Conservation (phyloP, 2,888 invertebrate species). For the Pyrochroa serraticornis region DNA sequence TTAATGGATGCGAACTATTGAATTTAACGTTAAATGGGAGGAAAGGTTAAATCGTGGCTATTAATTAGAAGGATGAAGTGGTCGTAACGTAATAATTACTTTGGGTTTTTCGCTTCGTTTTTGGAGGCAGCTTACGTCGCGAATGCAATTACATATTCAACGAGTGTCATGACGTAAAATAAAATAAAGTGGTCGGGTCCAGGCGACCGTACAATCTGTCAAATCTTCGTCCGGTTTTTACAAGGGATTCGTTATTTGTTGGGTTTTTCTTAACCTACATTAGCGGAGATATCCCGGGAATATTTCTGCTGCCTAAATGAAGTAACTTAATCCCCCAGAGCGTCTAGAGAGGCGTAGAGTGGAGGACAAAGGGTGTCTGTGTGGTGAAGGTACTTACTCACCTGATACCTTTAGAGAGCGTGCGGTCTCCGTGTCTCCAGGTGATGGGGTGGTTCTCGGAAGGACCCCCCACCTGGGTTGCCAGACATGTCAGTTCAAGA, state of each 20-base stretch:
- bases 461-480: slow-evolving; percentile 58
- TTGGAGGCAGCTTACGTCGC: too few relatives aligned
- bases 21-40: too few relatives aligned
- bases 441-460: slow-evolving; percentile 56
- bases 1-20: too few relatives aligned
- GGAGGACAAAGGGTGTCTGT: slow-evolving; percentile 26
- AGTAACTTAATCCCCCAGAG: slow-evolving; percentile 27
- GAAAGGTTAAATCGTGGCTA: too few relatives aligned
- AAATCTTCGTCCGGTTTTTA: slow-evolving; percentile 11
- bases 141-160: too few relatives aligned
- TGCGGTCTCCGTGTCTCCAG: slow-evolving; percentile 63
- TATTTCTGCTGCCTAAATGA: slow-evolving; percentile 18
- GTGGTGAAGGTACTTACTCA: slow-evolving; percentile 47
- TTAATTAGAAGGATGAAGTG: too few relatives aligned
- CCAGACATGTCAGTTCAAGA: slow-evolving; percentile 62
- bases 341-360: slow-evolving; percentile 16
- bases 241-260: slow-evolving; percentile 14
- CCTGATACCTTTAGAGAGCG: slow-evolving; percentile 63
- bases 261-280: slow-evolving; percentile 16
- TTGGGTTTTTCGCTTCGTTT: too few relatives aligned
- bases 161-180: slow-evolving; percentile 1
- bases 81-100: too few relatives aligned
- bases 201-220: slow-evolving; percentile 9
- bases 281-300: slow-evolving; percentile 11
- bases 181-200: slow-evolving; percentile 14